Evolutionary conservation across 64 coral and sea anemone species (phyloP).

Genomic region (Montipora capricornis): DNA sequence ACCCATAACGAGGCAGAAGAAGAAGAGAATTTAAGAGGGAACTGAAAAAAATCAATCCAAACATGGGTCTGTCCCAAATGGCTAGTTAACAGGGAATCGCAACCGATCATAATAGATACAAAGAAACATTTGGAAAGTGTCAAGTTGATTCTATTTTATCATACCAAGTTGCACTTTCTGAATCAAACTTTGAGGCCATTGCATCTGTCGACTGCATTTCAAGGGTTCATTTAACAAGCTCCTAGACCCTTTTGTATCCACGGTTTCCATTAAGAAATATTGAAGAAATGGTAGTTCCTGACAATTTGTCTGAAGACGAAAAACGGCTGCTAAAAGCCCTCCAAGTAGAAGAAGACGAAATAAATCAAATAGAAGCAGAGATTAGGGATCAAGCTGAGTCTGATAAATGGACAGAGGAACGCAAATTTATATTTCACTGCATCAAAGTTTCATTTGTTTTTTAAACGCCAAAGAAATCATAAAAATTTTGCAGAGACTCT

Average conservation of each 20-base stretch:
- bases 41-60: conserved; percentile 45
- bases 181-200: conserved; percentile 67
- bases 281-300: conserved; percentile 24
- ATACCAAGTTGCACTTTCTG: conserved; percentile 41
- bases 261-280: not conserved
- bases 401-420: conserved; percentile 48
- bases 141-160: conserved; percentile 19
- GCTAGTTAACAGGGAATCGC: not conserved
- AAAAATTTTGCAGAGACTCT: conserved; percentile 34
- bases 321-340: not conserved
- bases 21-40: not conserved
- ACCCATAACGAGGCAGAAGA: not conserved
- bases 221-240: not conserved
- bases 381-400: conserved; percentile 40
- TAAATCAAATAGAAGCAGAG: conserved; percentile 49
- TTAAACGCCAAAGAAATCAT: conserved; percentile 43
- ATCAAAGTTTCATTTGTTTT: conserved; percentile 57
- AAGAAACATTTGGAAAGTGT: conserved; percentile 49
- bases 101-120: not conserved
- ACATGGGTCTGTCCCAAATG: conserved; percentile 61
- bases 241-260: not conserved
- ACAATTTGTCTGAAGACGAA: conserved; percentile 26
- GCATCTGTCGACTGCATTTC: conserved; percentile 28
- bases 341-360: conserved; percentile 17
- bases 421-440: conserved; percentile 51